Evolutionary conservation across 2,797 vertebrate genomes (phyloP), one percentile per base, ranked within the genome.

Genomic region (Lemur catta): DNA sequence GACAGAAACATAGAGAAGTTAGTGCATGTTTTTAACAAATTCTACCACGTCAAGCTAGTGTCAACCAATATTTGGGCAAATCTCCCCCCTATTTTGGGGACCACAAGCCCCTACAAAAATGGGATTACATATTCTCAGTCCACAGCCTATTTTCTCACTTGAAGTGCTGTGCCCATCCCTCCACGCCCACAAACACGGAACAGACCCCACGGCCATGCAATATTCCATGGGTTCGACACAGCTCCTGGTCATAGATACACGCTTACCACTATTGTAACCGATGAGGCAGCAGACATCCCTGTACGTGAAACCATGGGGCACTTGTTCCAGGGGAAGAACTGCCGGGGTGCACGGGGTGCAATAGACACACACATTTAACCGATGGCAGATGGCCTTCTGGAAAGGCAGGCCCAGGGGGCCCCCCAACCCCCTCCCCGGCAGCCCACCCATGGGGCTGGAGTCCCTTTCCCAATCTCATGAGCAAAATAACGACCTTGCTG

Each of bases 201-300:
- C 48, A 35, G 24, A 78, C 33, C 22, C 43, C 13, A 0, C 5
- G 48, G 52, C 15, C 11, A 30, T 17, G 2, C 22, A 35, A 7
- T 20, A 9, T 12, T 20, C 30, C 35, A 22, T 0, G 26, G 4
- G 28, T 5, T 50, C n/a, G 43, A 10, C 30, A 12, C 41, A 46
- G 11, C 22, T 12, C 35, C 59, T 2, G 10, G 14, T 41, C 17
- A 46, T 0, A 33, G 48, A 57, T 3, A 90, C 10, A 59, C 9
- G 22, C 14, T 46, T 48, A n/a, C 59, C 55, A 48, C 48, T 20
- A 7, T 2, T 6, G 9, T 13, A 52, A 30, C 52, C 20, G 35
- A 14, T 0, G 2, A 41, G 6, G 41, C 8, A 0, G 26, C 4
- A 17, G 71, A 30, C 9, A 1, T 6, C 35, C 41, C 33, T 3